Evolutionary conservation across 64 coral and sea anemone genomes (phyloP).

Genomic region (Actinia equina): DNA sequence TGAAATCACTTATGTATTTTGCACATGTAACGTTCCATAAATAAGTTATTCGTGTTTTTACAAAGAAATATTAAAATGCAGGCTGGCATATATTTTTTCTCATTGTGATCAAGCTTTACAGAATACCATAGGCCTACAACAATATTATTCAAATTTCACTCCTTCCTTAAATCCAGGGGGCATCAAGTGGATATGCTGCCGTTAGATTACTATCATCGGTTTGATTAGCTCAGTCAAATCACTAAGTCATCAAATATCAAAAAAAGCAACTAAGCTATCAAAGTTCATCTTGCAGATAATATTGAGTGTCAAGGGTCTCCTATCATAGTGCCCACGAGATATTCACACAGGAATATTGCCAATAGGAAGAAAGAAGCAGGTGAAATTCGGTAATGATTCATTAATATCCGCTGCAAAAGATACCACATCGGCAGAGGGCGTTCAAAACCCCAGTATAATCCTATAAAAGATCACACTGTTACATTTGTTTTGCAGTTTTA

Average conservation of each 20-base stretch:
- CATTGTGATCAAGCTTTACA: too few relatives aligned
- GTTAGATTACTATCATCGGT: too few relatives aligned
- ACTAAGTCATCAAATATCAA: neutral
- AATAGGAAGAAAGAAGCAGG: neutral
- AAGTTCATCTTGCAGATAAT: neutral
- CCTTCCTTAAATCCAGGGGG: too few relatives aligned
- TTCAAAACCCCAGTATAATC: neutral
- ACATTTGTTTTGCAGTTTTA: neutral
- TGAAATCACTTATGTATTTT: too few relatives aligned
- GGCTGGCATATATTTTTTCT: too few relatives aligned
- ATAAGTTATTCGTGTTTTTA: too few relatives aligned
- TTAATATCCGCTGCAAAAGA: slow-evolving; percentile 6
- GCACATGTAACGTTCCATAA: too few relatives aligned
- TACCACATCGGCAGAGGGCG: slow-evolving; percentile 1
- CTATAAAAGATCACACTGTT: neutral
- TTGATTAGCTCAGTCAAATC: too few relatives aligned
- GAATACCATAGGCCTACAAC: too few relatives aligned
- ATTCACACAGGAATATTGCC: neutral
- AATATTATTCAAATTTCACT: too few relatives aligned
- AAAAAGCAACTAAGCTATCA: neutral
- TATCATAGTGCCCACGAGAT: neutral
- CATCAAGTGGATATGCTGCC: too few relatives aligned
- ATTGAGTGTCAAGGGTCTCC: neutral
- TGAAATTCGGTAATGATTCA: neutral
- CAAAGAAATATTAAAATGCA: too few relatives aligned